Evolutionary conservation across 2,113 vertebrate species (phyloP).

Genomic region (Rhagologus leucostigma): DNA sequence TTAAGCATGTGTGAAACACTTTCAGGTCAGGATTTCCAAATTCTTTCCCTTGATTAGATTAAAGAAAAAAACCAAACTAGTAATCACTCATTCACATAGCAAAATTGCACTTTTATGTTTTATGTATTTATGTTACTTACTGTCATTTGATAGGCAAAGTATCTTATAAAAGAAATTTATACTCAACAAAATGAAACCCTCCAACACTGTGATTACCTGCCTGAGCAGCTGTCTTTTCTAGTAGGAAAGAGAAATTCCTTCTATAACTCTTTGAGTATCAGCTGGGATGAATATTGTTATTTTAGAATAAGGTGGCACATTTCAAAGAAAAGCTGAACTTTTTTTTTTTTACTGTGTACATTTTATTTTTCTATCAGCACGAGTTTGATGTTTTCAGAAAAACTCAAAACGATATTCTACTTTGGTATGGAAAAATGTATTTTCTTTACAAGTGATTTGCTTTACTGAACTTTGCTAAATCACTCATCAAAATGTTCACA

Average conservation of each 20-base stretch:
- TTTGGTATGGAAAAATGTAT: background rate
- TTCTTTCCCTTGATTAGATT: background rate
- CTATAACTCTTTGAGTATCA: background rate
- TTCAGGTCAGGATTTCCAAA: background rate
- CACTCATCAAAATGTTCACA: background rate
- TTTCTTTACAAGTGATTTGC: background rate
- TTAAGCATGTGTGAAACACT: background rate
- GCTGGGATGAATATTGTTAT: background rate
- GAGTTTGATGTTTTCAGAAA: background rate
- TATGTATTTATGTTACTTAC: background rate
- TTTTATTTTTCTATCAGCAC: background rate
- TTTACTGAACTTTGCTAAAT: background rate
- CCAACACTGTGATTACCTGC: background rate
- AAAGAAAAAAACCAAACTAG: background rate
- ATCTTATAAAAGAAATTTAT: background rate
- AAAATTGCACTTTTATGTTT: background rate
- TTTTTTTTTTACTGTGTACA: background rate
- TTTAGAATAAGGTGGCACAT: background rate
- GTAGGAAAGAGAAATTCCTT: background rate
- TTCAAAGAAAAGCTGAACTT: background rate
- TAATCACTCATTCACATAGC: background rate
- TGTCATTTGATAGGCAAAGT: background rate
- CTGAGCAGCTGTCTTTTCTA: background rate
- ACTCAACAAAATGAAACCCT: background rate
- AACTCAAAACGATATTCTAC: background rate